These are phyloP conservation scores for Holcopasites calliopsidis DNA, from an alignment of 1,140 invertebrate genomes.

Conservation along the genomic window DNA sequence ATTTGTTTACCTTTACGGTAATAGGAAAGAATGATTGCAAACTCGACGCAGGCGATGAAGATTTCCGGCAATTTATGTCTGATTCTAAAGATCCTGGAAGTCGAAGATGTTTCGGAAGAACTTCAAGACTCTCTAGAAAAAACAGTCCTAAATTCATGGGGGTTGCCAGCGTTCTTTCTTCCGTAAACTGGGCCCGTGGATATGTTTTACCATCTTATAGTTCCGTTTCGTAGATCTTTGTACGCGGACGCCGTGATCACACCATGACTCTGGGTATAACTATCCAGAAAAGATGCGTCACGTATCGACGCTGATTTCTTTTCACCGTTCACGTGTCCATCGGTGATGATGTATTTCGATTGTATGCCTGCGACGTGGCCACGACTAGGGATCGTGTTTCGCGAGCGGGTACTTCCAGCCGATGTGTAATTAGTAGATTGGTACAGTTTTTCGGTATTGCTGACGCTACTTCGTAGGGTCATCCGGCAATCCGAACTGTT, in stretches of 20 bases:
- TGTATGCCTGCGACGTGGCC: not conserved
- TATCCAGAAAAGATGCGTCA: slow-evolving; percentile 49
- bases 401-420: not conserved
- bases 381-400: not conserved
- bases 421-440: not conserved
- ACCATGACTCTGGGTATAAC: slow-evolving; percentile 69
- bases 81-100: too few species aligned
- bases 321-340: not conserved
- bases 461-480: not conserved
- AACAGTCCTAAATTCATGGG: slow-evolving; percentile 13
- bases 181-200: not conserved
- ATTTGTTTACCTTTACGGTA: not conserved
- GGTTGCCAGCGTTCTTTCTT: not conserved
- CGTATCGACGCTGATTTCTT: slow-evolving; percentile 11
- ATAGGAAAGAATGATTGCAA: not conserved
- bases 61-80: too few species aligned
- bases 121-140: too few species aligned
- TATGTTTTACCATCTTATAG: slow-evolving; percentile 62
- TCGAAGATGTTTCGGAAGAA: too few species aligned
- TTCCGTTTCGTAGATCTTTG: slow-evolving; percentile 68
- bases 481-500: not conserved
- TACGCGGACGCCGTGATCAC: slow-evolving; percentile 72
- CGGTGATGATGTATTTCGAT: not conserved
- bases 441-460: slow-evolving; percentile 1
- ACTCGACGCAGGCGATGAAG: too few species aligned